Evolutionary conservation across 2,113 vertebrate genomes (phyloP), one percentile per base, ranked within the genome.

Genomic region (Gymnorhina tibicen): DNA sequence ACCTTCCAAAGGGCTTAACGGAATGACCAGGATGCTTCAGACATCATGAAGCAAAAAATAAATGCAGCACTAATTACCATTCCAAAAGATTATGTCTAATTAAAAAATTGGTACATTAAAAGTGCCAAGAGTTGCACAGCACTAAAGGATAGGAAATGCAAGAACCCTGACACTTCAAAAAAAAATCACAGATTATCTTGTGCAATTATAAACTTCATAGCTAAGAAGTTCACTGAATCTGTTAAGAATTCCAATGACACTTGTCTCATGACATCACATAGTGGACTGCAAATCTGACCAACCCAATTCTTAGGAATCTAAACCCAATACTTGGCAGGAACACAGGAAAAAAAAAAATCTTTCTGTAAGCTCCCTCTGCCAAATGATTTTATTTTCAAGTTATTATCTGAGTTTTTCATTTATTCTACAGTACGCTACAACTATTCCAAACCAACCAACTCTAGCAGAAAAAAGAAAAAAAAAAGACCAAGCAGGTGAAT

Each of bases 251-350:
- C 20, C 5, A 2, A 23, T 3, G 5, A 46, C 21, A 42, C 9
- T 59, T 59, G 20, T 16, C 14, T 83, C 49, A 23, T 0, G 1
- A 66, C n/a, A 86, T 12, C 22, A 41, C 9, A 37, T 0, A 44
- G 12, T 1, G 22, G 27, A 41, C 28, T 42, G 37, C 26, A 63
- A 58, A 77, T 41, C 39, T 46, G 46, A 80, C n/a, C 3, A 30
- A 64, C 9, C 13, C 20, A 82, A 3, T 37, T 12, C 17, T 42
- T 56, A 23, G n/a, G 66, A 88, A 85, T 18, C 11, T 42, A 69
- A 91, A 89, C 9, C 14, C 2, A 79, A 9, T 13, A 11, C 42
- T 56, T 85, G n/a, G 30, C 18, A 83, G 27, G 77, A 72, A 64
- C 14, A 28, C 26, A 76, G 26, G 12, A 35, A 64, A 76, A 78